A percentile compares a stretch with the other conserved stretches of the same genome.
Conservation (phyloP, 2,888 invertebrate species). For the Hirtodrosophila confusa region DNA sequence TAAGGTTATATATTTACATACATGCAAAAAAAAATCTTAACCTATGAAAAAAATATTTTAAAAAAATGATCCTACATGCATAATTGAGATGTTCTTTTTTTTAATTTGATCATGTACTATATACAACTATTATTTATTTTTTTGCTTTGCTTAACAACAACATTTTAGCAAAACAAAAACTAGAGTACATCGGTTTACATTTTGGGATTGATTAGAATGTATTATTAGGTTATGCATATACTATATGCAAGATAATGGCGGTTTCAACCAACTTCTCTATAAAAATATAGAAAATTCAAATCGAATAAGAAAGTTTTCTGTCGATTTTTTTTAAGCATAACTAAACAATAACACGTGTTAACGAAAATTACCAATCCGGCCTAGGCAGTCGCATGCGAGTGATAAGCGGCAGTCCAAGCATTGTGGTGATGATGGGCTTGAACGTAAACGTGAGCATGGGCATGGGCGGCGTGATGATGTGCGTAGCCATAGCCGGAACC, state of each 20-base stretch:
- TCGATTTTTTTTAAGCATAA: conserved; percentile 3
- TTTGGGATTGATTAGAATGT: conserved; percentile 58
- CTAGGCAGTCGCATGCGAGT: conserved; percentile 73
- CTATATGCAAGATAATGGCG: conserved; percentile 35
- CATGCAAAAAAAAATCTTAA: conserved; percentile 48
- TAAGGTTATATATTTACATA: conserved; percentile 25
- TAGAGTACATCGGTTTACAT: conserved; percentile 43
- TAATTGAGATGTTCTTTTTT: conserved; percentile 18
- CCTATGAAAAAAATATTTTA: conserved; percentile 46
- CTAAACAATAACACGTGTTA: conserved; percentile 31
- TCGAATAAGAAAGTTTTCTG: not conserved
- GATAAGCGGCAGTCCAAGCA: conserved; percentile 80
- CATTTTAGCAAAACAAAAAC: conserved; percentile 55
- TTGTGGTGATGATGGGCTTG: conserved; percentile 65
- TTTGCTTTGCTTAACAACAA: conserved; percentile 45
- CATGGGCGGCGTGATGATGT: conserved; percentile 49
- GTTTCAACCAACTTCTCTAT: conserved; percentile 51
- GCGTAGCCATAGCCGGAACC: conserved; percentile 60
- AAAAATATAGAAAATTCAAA: conserved; percentile 20
- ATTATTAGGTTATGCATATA: conserved; percentile 26
- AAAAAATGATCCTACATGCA: conserved; percentile 41
- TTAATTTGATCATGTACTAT: conserved; percentile 4
- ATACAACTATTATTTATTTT: conserved; percentile 11
- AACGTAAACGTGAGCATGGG: conserved; percentile 53
- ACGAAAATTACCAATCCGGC: conserved; percentile 12